Base-by-base conservation (phyloP, 1,140 invertebrate genomes). In the Drosophila azteca region DNA sequence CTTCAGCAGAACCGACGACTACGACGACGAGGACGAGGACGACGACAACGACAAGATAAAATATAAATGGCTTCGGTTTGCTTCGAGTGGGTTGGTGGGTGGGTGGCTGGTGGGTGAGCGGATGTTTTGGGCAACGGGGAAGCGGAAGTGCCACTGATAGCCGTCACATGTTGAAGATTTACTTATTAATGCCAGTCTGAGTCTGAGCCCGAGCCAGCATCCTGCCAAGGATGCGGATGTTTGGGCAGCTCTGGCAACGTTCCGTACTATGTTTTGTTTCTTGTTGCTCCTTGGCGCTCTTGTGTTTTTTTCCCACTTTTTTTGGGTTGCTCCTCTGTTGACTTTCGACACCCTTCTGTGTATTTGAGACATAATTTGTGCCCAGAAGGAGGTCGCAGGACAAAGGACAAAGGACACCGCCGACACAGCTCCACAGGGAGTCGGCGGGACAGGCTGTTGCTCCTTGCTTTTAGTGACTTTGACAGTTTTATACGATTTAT, bases 401-500 rank as follows among this genome's bases (percentile, higher is more conserved):
- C 65, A 58, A 69, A 57, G 50, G 44, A 57, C 35, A 55, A 55
- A 58, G 64, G 44, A 58, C 35, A 57, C 13, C 43, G 70, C 54
- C 75, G 72, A 41, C 53, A 54, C 48, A 53, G 72, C 50, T 52
- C 24, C 49, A 31, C 63, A 49, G 45, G 45, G 39, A 49, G 46
- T 17, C 29, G 29, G 13, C 22, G 24, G 61, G 54, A 31, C 66
- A 57, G 82, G 75, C 83, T 88, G 82, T 87, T 87, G 83, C 82
- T 78, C 62, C 64, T 69, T 74, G 82, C 83, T 87, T 88, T 87
- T 88, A 87, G 83, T 88, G 83, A 87, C 79, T 87, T 78, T 87
- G 79, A 87, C 83, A 87, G 83, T 88, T 87, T 87, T 87, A 87
- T 87, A 88, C 83, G 83, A 87, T 87, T 87, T 87, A 87, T 87